phyloP scores from a whole-genome alignment of 2,888 invertebrate species.

The Megamerina dolium region DNA sequence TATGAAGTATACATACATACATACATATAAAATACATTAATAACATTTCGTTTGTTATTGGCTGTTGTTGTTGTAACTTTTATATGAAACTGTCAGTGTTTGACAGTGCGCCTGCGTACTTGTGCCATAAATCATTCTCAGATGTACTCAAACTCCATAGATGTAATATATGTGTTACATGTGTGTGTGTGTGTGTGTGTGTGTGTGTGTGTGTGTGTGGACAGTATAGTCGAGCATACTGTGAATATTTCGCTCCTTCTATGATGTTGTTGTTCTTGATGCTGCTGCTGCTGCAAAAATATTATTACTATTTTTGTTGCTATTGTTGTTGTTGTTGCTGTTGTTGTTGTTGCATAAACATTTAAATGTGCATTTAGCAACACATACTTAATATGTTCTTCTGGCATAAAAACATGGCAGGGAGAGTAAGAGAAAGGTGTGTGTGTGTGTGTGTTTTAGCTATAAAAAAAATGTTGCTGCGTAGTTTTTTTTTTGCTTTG shows the following conservation, averaged over 20 bases:
- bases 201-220: background rate
- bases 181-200: background rate
- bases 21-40: too few species aligned
- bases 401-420: background rate
- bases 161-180: conserved; percentile 6
- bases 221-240: too few species aligned
- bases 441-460: conserved; percentile 19
- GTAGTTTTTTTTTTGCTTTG: conserved; percentile 32
- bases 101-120: conserved; percentile 37
- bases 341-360: conserved; percentile 23
- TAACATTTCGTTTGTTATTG: too few species aligned
- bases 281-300: conserved; percentile 14
- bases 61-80: too few species aligned
- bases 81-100: conserved; percentile 24
- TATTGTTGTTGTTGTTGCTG: conserved; percentile 4
- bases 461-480: conserved; percentile 39
- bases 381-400: conserved; percentile 37
- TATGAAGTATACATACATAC: too few species aligned
- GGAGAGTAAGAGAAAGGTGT: background rate
- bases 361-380: conserved; percentile 45
- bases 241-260: too few species aligned
- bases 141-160: conserved; percentile 20
- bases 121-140: conserved; percentile 45
- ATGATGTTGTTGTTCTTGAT: too few species aligned
- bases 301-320: conserved; percentile 1